Percentiles rank a stretch among this genome's conserved stretches.
phyloP scores from a whole-genome alignment of 2,113 vertebrate species.

The Colaptes auratus region DNA sequence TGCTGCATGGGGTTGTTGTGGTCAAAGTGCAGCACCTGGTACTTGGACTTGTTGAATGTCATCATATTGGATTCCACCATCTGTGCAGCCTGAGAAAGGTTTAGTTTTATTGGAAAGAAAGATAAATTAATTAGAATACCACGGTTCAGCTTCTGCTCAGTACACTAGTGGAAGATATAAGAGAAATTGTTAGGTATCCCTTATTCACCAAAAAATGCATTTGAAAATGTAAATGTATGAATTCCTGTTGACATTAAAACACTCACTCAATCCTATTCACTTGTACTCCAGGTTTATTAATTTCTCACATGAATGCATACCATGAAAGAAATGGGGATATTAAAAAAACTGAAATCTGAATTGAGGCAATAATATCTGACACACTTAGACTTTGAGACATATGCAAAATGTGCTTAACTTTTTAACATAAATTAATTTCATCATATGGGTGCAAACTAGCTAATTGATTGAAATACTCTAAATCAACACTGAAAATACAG shows the following conservation, averaged over 20 bases:
- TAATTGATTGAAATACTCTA: not conserved
- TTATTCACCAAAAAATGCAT: not conserved
- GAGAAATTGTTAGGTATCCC: not conserved
- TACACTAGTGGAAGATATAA: not conserved
- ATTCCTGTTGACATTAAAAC: not conserved
- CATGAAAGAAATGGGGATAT: rapidly evolving
- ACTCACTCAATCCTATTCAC: not conserved
- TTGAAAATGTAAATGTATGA: not conserved
- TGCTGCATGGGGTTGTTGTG: too few species aligned
- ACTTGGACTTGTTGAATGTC: not conserved
- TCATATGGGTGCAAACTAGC: not conserved
- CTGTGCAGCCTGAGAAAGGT: not conserved
- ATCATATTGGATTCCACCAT: too few species aligned
- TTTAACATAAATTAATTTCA: not conserved
- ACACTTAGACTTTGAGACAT: not conserved
- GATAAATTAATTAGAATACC: not conserved
- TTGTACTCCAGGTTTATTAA: not conserved
- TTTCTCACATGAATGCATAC: not conserved
- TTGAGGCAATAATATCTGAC: not conserved
- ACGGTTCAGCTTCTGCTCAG: not conserved
- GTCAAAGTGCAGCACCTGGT: too few species aligned
- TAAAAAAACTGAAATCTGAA: not conserved
- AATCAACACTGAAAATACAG: not conserved
- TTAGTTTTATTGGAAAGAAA: not conserved
- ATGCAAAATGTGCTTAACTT: not conserved